These are phyloP conservation scores for Merops nubicus DNA, from an alignment of 2,113 vertebrate genomes.

Conservation along the genomic window DNA sequence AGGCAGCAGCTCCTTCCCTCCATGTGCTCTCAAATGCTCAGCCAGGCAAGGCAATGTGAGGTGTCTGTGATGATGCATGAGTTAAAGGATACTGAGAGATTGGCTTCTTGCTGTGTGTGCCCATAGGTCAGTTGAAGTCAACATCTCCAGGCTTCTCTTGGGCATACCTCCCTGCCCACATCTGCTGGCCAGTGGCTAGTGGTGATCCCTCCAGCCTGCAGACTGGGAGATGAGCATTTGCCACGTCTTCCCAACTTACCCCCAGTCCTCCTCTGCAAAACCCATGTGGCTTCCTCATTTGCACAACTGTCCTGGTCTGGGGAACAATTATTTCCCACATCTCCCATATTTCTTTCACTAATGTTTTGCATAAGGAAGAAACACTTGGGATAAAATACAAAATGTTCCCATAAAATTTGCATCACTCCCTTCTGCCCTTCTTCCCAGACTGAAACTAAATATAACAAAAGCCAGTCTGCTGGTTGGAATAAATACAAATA, in stretches of 20 bases:
- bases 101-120: not conserved
- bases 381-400: conserved; percentile 1
- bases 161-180: too few species aligned
- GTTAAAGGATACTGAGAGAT: fast-evolving
- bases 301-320: not conserved
- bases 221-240: not conserved
- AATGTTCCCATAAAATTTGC: not conserved
- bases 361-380: not conserved
- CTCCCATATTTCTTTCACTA: not conserved
- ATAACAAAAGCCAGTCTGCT: not conserved
- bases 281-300: not conserved
- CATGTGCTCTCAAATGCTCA: fast-evolving
- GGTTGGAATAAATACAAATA: not conserved
- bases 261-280: not conserved
- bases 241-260: not conserved
- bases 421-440: not conserved
- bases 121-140: not conserved
- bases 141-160: not conserved
- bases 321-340: not conserved
- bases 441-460: not conserved
- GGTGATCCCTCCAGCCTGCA: not conserved
- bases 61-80: not conserved
- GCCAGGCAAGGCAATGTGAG: not conserved
- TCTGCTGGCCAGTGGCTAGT: not conserved
- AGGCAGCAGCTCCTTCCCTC: not conserved